Percentiles rank a stretch among this genome's conserved stretches.
Conservation (phyloP, 2,797 vertebrate species). For the Eulemur albifrons region DNA sequence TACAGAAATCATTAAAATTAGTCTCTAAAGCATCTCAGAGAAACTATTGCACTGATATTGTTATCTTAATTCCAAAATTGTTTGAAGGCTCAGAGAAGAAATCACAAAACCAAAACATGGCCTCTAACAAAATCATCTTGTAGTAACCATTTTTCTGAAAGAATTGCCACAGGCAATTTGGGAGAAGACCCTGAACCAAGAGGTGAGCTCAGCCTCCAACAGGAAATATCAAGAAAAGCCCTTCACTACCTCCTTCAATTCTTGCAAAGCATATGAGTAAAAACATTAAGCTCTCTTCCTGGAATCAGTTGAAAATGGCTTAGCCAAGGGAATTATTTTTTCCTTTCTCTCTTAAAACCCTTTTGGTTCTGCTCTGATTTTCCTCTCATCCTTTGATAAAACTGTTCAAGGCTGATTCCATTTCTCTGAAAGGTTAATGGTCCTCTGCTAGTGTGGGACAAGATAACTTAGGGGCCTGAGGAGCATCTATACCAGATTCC, state of each 20-base stretch:
- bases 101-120: background rate
- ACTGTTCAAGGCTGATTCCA: background rate
- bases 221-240: background rate
- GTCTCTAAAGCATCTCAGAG: background rate
- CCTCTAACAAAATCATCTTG: background rate
- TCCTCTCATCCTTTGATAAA: constrained; percentile 12
- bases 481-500: background rate
- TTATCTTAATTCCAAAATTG: background rate
- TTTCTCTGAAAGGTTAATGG: background rate
- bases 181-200: background rate
- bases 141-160: background rate
- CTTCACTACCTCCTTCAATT: background rate
- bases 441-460: background rate
- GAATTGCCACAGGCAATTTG: background rate
- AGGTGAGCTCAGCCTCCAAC: background rate
- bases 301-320: constrained; percentile 27
- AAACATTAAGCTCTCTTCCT: background rate
- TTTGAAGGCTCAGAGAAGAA: background rate
- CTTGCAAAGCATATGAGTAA: background rate
- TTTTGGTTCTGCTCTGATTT: background rate
- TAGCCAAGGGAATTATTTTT: background rate
- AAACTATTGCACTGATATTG: background rate
- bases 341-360: background rate
- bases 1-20: background rate
- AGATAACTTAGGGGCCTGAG: background rate